Conservation (phyloP, 2,888 invertebrate species). For the Netelia melanura region DNA sequence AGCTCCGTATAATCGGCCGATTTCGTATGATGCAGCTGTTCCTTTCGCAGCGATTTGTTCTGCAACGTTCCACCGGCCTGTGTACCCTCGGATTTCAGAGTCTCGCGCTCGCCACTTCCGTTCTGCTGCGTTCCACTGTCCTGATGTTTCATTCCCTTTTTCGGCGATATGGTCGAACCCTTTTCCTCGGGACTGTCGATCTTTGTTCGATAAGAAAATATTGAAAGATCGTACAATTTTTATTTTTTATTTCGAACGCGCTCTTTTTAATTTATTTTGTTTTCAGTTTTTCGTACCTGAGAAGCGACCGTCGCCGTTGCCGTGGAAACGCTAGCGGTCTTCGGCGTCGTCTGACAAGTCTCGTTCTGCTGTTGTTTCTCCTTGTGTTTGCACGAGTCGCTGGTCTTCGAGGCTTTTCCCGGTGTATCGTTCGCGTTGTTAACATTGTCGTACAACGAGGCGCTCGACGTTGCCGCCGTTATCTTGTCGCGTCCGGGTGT, state of each 20-base stretch:
- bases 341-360: conserved; percentile 84
- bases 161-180: conserved; percentile 85
- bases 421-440: conserved; percentile 80
- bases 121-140: conserved; percentile 83
- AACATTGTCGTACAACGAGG: conserved; percentile 95
- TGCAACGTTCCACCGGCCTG: conserved; percentile 92
- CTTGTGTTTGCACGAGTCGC: conserved; percentile 83
- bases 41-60: conserved; percentile 80
- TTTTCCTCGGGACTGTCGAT: conserved; percentile 84
- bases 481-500: conserved; percentile 88
- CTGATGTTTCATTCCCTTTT: conserved; percentile 86
- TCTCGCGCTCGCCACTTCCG: conserved; percentile 84
- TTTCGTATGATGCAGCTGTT: conserved; percentile 84
- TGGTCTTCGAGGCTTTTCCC: conserved; percentile 75
- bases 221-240: neutral
- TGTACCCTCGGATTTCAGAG: conserved; percentile 92
- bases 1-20: conserved; percentile 87
- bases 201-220: conserved; percentile 67
- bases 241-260: neutral
- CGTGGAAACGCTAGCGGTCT: conserved; percentile 82
- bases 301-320: conserved; percentile 86
- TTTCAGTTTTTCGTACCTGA: conserved; percentile 83
- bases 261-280: neutral
- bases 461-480: conserved; percentile 94
- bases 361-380: conserved; percentile 84